Percentiles rank a stretch among this genome's conserved stretches.
These are phyloP conservation scores for Gerris buenoi DNA, from an alignment of 1,140 invertebrate species.

Conservation along the genomic window DNA sequence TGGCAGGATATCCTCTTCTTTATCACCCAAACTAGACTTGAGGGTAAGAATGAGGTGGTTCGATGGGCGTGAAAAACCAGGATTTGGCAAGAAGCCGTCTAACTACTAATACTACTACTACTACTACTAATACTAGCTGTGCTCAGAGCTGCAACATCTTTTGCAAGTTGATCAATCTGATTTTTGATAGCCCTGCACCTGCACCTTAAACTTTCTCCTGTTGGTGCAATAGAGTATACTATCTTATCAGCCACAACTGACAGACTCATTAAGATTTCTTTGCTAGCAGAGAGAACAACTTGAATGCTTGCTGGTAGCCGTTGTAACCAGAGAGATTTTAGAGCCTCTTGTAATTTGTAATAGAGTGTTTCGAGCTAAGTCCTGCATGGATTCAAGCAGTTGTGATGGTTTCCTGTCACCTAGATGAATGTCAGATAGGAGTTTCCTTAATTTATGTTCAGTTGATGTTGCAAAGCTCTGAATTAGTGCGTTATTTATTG, in stretches of 20 bases:
- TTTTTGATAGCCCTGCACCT: background rate
- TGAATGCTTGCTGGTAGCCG: background rate
- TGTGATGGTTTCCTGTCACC: slow-evolving; percentile 27
- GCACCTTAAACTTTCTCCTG: too few relatives aligned
- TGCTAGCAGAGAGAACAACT: background rate
- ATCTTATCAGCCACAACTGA: slow-evolving; percentile 3
- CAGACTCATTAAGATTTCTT: background rate
- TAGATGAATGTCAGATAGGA: slow-evolving; percentile 7
- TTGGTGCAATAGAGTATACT: background rate
- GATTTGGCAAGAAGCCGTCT: too few relatives aligned
- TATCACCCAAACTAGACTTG: too few relatives aligned
- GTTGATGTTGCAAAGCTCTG: too few relatives aligned
- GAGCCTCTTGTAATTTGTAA: slow-evolving; percentile 24
- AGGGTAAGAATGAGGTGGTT: too few relatives aligned
- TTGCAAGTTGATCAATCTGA: background rate
- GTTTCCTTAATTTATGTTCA: too few relatives aligned
- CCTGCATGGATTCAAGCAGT: slow-evolving; percentile 22
- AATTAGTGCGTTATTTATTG: slow-evolving; percentile 23
- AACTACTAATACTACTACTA: too few relatives aligned
- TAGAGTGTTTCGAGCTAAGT: slow-evolving; percentile 16
- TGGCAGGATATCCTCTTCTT: too few relatives aligned
- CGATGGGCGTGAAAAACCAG: too few relatives aligned
- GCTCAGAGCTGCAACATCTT: background rate
- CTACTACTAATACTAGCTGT: too few relatives aligned
- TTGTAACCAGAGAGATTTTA: too few relatives aligned